Evolutionary conservation across 2,113 vertebrate genomes (phyloP).

Genomic region (Daphoenositta chrysoptera): DNA sequence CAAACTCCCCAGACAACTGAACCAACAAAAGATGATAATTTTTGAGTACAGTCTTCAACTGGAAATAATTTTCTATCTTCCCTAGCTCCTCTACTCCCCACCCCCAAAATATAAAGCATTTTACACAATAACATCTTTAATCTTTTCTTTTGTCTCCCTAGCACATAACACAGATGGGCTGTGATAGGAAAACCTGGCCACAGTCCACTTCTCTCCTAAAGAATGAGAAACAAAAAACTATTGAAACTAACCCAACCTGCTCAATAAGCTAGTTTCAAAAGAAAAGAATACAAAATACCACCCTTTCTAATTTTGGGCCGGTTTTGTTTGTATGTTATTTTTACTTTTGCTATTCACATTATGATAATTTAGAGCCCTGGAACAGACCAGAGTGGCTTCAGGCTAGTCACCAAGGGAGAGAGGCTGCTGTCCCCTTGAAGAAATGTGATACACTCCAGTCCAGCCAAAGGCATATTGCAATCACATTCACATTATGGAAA

Average conservation of each 20-base stretch:
- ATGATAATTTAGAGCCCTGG: background rate
- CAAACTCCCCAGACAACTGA: slow-evolving; percentile 58
- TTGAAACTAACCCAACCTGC: slow-evolving; percentile 27
- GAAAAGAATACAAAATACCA: background rate
- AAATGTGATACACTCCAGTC: background rate
- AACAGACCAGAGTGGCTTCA: background rate
- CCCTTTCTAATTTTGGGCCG: background rate
- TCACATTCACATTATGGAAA: background rate
- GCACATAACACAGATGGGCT: slow-evolving; percentile 54
- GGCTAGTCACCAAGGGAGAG: background rate
- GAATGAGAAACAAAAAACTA: slow-evolving; percentile 37
- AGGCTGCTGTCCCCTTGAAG: background rate
- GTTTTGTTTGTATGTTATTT: background rate
- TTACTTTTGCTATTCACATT: background rate
- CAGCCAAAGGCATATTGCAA: background rate
- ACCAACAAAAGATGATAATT: slow-evolving; percentile 52
- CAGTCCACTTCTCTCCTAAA: slow-evolving; percentile 41
- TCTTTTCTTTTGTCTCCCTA: slow-evolving; percentile 58
- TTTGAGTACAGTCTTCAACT: slow-evolving; percentile 53
- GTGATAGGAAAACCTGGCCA: slow-evolving; percentile 58
- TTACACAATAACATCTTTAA: slow-evolving; percentile 53
- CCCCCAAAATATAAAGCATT: slow-evolving; percentile 35
- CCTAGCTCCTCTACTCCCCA: background rate
- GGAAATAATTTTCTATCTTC: slow-evolving; percentile 66
- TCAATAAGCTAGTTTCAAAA: slow-evolving; percentile 3